Base-by-base conservation (phyloP, 1,140 invertebrate species). In the Solen grandis region DNA sequence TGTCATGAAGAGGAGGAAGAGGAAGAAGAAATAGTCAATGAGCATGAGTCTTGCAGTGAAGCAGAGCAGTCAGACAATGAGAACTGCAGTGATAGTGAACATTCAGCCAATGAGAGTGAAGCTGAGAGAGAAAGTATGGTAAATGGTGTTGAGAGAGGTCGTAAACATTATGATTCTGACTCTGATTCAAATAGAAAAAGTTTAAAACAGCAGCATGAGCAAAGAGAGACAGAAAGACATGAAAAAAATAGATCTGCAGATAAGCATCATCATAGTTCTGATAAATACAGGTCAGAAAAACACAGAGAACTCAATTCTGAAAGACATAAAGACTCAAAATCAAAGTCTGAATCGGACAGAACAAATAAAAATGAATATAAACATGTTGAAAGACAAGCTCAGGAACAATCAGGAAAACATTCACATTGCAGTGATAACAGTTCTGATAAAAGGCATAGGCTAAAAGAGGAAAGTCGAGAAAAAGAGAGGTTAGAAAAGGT, bases 41-140 rank as follows among this genome's bases (percentile, higher is more conserved):
- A 76, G 19, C 29, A n/a, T 36, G 38, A 27, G 13, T 62, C 55
- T 50, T n/a, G 68, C 31, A 69, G 54, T 78, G 75, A 78, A 33
- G 54, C 50, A 0, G 63, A 60, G 22, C 27, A 69, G 13, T 57
- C 65, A 60, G 63, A 50, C 25, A 78, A 78, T 78, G 75, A 78
- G 60, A 41, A 50, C 29, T 27, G 41, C 19, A 38, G 13, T 1
- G 25, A 57, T 8, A 14, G 14, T 57, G 69, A 72, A 57, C 70
- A 73, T 46, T 60, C 70, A 36, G 35, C 19, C 19, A 41, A 36
- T 38, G 55, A 46, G n/a, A 25, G 3, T 13, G 31, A 38, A 55
- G 41, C n/a, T 54, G 46, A 54, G 4, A 54, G 25, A 22, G 41
- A 69, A 4, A 33, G 4, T 31, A 31, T n/a, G 33, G 27, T 22